Evolutionary conservation across 2,797 vertebrate species (phyloP), one percentile per base, ranked within the genome.

Genomic region (Crotalus adamanteus): DNA sequence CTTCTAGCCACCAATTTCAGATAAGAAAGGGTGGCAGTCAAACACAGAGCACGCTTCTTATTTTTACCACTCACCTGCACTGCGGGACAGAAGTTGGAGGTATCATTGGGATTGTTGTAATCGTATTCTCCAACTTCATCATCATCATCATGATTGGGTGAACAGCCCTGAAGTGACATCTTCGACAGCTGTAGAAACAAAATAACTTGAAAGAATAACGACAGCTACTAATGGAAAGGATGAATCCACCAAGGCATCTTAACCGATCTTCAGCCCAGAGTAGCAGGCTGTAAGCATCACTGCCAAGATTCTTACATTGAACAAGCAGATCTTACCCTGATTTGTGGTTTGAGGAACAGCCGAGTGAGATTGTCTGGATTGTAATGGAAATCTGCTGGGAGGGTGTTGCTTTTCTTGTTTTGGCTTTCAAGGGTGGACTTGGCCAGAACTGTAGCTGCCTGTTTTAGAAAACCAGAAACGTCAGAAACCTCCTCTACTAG

Each of bases 71-170:
- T 95, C 85, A 99, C 99, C 98, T 98, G 97, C n/a, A 98, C 93
- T 0, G 97, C 98, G 1, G 99, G 99, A 94, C 99, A 99, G 97
- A 99, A 99, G 97, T 99, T 98, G 94, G 98, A 97, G 1, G 98
- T 99, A 94, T 99, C 99, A 0, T 98, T 99, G 94, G 98, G 98
- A 85, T 99, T 99, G 97, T 98, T 97, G 96, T 99, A 99, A 96
- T 99, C 97, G 0, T 99, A 99, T 57, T 99, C 98, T 57, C 96
- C 98, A 0, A 99, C 98, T 20, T 97, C 98, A 55, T 98, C 98
- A 16, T 98, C 98, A 0, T 98, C 98, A 18, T 98, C 98, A 0
- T 97, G 97, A 59, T 98, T 97, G 26, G 98, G 96, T 0, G 95
- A 96, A 57, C 96, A 86, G 51, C 93, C 95, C 8, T 97, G 97